Percentiles rank a stretch among this genome's conserved stretches.
phyloP scores from a whole-genome alignment of 2,113 vertebrate genomes.

The Syngnathoides biaculeatus region DNA sequence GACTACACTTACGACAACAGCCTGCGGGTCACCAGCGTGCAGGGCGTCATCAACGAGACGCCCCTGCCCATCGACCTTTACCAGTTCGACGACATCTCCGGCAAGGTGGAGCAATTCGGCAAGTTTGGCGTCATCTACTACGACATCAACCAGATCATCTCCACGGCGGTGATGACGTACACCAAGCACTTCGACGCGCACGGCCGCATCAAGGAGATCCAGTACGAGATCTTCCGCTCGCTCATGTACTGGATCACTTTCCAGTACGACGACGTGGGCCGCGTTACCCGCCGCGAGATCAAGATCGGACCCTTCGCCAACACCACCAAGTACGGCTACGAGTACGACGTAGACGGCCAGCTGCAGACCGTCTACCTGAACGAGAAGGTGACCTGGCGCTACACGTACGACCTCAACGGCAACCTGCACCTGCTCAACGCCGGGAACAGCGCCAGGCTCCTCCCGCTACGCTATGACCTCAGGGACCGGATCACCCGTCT shows the following conservation, averaged over 20 bases:
- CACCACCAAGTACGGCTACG: constrained; percentile 94
- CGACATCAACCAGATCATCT: constrained; percentile 98
- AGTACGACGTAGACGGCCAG: constrained; percentile 95
- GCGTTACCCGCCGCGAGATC: constrained; percentile 90
- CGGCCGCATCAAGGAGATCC: constrained; percentile 94
- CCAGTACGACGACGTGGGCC: constrained; percentile 93
- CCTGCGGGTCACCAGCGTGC: constrained; percentile 94
- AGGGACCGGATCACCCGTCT: constrained; percentile 94
- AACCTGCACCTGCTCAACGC: constrained; percentile 93
- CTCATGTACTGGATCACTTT: constrained; percentile 98
- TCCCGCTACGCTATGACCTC: constrained; percentile 89
- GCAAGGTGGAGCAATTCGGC: constrained; percentile 97
- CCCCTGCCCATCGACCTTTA: constrained; percentile 96
- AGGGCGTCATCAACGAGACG: constrained; percentile 96
- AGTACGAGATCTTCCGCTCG: constrained; percentile 94
- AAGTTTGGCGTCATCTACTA: constrained; percentile 99
- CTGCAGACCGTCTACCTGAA: constrained; percentile 94
- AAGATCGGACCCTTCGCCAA: constrained; percentile 98
- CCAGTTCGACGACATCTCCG: constrained; percentile 97
- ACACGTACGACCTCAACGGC: constrained; percentile 97
- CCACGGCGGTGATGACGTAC: constrained; percentile 97
- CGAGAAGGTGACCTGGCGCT: constrained; percentile 95
- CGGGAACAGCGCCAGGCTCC: constrained; percentile 84
- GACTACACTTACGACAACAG: constrained; percentile 98
- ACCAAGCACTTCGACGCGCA: constrained; percentile 97